A percentile compares a stretch with the other conserved stretches of the same genome.
phyloP scores from a whole-genome alignment of 2,797 vertebrate species.

The Morus bassanus region DNA sequence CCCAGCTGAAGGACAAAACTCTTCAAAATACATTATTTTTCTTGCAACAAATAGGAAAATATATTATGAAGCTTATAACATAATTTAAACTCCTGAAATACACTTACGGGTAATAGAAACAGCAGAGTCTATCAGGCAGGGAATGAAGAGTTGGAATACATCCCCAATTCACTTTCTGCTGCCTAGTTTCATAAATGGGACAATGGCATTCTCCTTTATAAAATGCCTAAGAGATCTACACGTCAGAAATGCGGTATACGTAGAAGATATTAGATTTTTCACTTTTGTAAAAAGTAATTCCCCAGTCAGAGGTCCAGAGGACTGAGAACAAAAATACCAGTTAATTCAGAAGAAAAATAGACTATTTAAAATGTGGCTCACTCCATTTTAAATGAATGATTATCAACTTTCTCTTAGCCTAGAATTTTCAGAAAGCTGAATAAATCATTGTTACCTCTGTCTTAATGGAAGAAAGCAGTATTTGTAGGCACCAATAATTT shows the following conservation, averaged over 20 bases:
- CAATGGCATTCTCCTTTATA: neutral
- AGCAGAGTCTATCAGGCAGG: neutral
- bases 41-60: neutral
- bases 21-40: neutral
- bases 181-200: neutral
- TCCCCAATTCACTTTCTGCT: neutral
- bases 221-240: neutral
- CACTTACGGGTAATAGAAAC: neutral
- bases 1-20: neutral
- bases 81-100: neutral
- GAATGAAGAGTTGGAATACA: neutral
- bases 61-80: neutral
- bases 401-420: neutral
- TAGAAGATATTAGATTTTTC: neutral
- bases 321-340: neutral
- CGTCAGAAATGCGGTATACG: neutral
- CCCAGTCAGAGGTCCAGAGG: neutral
- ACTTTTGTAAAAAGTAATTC: neutral
- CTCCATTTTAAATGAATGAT: neutral
- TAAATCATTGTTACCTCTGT: neutral
- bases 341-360: neutral
- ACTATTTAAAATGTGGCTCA: neutral
- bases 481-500: neutral
- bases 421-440: conserved; percentile 3
- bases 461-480: neutral